Evolutionary conservation across 2,888 invertebrate species (phyloP), one percentile per base, ranked within the genome.

Genomic region (Notodonta dromedarius): DNA sequence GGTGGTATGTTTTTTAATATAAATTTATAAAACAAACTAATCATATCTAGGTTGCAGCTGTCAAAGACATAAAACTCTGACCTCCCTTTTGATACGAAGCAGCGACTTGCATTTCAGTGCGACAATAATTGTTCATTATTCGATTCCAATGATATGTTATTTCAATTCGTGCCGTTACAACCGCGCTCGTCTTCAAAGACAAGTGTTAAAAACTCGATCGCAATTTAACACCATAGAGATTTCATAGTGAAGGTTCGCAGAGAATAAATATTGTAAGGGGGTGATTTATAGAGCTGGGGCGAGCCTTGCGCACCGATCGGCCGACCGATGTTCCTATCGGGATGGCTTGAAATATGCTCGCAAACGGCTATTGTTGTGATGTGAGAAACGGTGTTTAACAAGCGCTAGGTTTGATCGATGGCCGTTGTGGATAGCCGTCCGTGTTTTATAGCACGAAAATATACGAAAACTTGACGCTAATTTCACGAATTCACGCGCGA

Each of bases 341-440:
- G 87, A 87, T 86, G 87, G 85, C 84, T 90, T 93, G 92, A 93
- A 93, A 91, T 93, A 93, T 92, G 91, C 92, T 89, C 82, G 87
- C 87, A 83, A 84, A 86, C 84, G 83, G 87, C 91, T 86, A 91
- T 91, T 91, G 92, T 91, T 90, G 91, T 87, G 90, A 91, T 91
- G 91, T 91, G 91, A 90, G 91, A 91, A 91, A 91, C 91, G 86
- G 91, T 91, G 90, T 91, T 88, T 91, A 91, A 91, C 91, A 91
- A 91, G 90, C 90, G 84, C 86, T 85, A 82, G 72, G 75, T 75
- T 85, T 86, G 83, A 85, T 89, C 89, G 91, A 91, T 91, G 89
- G 87, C 81, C 85, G 80, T 80, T 81, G 78, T 71, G 74, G 78
- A 78, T 83, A 84, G 78, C 78, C 80, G 72, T 78, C 82, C 71